These are phyloP conservation scores for Takifugu flavidus DNA, from an alignment of 2,113 vertebrate species.

Conservation along the genomic window DNA sequence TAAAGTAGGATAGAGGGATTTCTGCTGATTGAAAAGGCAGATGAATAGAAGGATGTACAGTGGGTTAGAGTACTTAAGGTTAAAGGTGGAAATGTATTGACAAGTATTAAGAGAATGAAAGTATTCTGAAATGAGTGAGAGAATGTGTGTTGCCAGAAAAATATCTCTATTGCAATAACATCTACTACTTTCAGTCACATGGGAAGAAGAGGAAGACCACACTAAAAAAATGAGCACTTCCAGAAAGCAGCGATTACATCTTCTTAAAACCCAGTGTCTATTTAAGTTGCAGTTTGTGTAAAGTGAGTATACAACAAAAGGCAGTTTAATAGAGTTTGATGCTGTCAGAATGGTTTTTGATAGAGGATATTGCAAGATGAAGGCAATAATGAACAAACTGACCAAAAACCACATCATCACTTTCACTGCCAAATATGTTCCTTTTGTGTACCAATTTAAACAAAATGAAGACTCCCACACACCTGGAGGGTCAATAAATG, in stretches of 20 bases:
- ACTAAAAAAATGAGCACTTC: neutral
- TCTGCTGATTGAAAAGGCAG: too few relatives aligned
- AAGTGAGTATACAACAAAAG: neutral
- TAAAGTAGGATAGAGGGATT: too few relatives aligned
- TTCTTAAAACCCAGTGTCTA: slow-evolving; percentile 3
- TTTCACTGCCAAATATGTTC: neutral
- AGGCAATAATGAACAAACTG: neutral
- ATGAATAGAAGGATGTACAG: too few relatives aligned
- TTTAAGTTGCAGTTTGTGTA: slow-evolving; percentile 7
- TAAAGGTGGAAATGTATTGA: too few relatives aligned
- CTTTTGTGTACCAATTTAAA: too few relatives aligned
- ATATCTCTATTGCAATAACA: too few relatives aligned
- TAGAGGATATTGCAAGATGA: neutral
- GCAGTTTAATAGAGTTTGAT: neutral
- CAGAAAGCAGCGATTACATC: slow-evolving; percentile 7
- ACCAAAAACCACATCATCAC: neutral
- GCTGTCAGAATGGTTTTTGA: too few relatives aligned
- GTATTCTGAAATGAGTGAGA: too few relatives aligned
- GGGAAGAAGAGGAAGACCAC: slow-evolving; percentile 5
- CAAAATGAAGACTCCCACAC: neutral
- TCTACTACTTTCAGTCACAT: neutral
- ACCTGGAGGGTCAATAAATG: neutral
- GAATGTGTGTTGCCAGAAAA: too few relatives aligned
- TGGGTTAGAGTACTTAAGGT: too few relatives aligned
- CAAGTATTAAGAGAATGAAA: too few relatives aligned